phyloP scores from a whole-genome alignment of 2,113 vertebrate species.

The Aldabrachelys gigantea region DNA sequence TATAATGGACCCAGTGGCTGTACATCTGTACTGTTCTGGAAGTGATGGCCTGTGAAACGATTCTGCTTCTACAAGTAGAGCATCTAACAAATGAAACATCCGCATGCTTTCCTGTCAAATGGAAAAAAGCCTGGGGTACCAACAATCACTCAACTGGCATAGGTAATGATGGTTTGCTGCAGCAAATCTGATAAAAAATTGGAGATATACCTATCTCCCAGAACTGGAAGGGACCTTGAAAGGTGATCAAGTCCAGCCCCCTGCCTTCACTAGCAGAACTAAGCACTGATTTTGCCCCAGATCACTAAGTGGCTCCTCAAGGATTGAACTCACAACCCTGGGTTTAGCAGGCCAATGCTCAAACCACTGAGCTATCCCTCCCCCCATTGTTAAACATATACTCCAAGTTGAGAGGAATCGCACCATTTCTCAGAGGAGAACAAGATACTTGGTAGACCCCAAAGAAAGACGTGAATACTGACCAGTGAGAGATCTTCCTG shows the following conservation, averaged over 20 bases:
- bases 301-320: too few relatives aligned
- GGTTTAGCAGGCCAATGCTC: too few relatives aligned
- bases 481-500: not conserved
- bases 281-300: too few relatives aligned
- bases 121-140: not conserved
- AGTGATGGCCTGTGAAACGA: not conserved
- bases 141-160: not conserved
- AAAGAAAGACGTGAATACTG: not conserved
- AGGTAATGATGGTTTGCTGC: not conserved
- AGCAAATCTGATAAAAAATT: not conserved
- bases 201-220: too few relatives aligned
- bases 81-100: not conserved
- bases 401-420: not conserved
- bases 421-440: not conserved
- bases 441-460: not conserved
- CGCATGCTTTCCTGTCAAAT: not conserved
- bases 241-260: too few relatives aligned
- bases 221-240: too few relatives aligned
- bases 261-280: too few relatives aligned
- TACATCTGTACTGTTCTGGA: not conserved
- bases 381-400: too few relatives aligned
- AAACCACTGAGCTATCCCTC: too few relatives aligned
- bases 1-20: too few relatives aligned
- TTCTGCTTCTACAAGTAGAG: not conserved
- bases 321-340: too few relatives aligned